These are phyloP conservation scores for Sycophila sp. DNA, from an alignment of 1,140 invertebrate genomes.

Conservation along the genomic window DNA sequence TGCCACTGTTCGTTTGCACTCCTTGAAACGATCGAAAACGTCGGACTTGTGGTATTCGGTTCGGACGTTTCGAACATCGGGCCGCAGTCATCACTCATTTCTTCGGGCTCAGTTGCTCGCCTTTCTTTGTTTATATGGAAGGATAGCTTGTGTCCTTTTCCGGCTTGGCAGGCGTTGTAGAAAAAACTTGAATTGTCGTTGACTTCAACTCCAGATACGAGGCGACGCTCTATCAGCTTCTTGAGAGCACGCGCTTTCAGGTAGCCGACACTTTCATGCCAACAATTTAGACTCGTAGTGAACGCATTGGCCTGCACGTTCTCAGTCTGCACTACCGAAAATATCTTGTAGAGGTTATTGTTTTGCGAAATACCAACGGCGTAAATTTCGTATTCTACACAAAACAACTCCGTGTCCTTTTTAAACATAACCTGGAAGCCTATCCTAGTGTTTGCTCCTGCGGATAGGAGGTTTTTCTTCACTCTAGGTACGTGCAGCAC, in stretches of 20 bases:
- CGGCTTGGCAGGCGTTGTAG: not conserved
- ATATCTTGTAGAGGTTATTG: conserved; percentile 18
- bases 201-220: conserved; percentile 18
- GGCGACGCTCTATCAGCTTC: conserved; percentile 43
- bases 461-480: conserved; percentile 47
- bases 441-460: conserved; percentile 40
- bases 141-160: conserved; percentile 23
- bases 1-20: conserved; percentile 1
- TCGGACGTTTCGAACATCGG: conserved; percentile 24
- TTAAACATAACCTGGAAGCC: conserved; percentile 41
- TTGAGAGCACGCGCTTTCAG: conserved; percentile 30
- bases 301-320: not conserved
- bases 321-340: conserved; percentile 11
- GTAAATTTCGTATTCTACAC: conserved; percentile 37
- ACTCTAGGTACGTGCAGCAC: conserved; percentile 38
- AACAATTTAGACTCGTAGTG: conserved; percentile 23
- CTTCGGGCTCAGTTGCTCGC: not conserved
- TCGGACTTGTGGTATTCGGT: conserved; percentile 30
- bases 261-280: conserved; percentile 42
- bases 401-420: conserved; percentile 29
- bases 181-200: conserved; percentile 29
- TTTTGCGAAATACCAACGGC: conserved; percentile 33
- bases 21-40: conserved; percentile 6
- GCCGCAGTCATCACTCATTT: conserved; percentile 21
- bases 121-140: not conserved